phyloP scores from a whole-genome alignment of 2,888 invertebrate species.

The Hylaea fasciaria region DNA sequence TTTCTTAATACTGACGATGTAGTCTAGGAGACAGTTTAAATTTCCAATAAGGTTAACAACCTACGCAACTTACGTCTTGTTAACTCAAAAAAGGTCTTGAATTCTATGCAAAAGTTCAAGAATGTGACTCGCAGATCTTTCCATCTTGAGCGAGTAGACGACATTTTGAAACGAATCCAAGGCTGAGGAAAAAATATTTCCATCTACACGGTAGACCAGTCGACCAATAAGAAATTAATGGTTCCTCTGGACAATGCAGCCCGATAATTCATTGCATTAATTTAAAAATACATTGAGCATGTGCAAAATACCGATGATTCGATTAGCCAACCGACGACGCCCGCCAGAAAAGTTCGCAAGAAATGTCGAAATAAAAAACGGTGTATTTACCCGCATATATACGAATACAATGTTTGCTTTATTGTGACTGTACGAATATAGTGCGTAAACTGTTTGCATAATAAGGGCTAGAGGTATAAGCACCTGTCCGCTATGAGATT shows the following conservation, averaged over 20 bases:
- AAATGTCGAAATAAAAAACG: conserved; percentile 26
- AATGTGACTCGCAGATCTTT: conserved; percentile 34
- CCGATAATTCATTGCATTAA: conserved; percentile 48
- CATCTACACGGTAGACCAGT: conserved; percentile 17
- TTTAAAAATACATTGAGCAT: conserved; percentile 50
- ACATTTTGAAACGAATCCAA: conserved; percentile 32
- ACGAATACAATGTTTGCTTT: conserved; percentile 30
- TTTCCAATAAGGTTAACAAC: conserved; percentile 4
- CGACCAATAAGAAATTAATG: conserved; percentile 40
- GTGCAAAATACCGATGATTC: conserved; percentile 54
- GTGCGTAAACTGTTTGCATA: conserved; percentile 52
- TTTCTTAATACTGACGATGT: conserved; percentile 41
- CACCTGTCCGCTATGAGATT: conserved; percentile 59
- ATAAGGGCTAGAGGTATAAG: conserved; percentile 48
- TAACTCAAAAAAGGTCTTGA: conserved; percentile 21
- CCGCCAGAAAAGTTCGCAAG: conserved; percentile 20
- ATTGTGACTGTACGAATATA: conserved; percentile 47
- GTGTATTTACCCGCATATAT: conserved; percentile 16
- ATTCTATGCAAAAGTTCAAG: conserved; percentile 36
- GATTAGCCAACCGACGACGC: conserved; percentile 33
- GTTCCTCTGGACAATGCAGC: conserved; percentile 22
- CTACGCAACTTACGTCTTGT: conserved; percentile 4
- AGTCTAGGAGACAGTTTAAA: background rate
- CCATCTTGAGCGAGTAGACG: conserved; percentile 34
- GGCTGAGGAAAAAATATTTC: conserved; percentile 25